These are phyloP conservation scores for Apodemus speciosus DNA, from an alignment of 2,113 vertebrate species.

Conservation along the genomic window DNA sequence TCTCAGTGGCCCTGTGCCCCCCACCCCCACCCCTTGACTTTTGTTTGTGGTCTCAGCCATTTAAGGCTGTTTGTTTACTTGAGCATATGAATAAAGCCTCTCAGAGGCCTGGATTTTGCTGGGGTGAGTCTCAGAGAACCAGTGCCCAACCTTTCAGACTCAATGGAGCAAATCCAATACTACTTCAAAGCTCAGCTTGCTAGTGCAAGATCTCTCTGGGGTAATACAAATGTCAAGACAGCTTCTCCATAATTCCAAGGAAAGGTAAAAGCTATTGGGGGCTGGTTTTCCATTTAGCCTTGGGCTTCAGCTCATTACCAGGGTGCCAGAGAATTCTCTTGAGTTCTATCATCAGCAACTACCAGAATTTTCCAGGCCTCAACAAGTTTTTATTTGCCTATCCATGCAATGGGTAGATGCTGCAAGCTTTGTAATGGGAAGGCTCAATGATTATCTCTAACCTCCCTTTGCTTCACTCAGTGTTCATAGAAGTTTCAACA, in stretches of 20 bases:
- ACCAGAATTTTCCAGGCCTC: background rate
- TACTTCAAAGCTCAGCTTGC: slow-evolving; percentile 41
- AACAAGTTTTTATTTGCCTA: slow-evolving; percentile 24
- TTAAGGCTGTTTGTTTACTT: background rate
- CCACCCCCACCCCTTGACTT: slow-evolving; percentile 48
- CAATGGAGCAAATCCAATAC: slow-evolving; percentile 13
- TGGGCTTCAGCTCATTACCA: slow-evolving; percentile 38
- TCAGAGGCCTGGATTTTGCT: background rate
- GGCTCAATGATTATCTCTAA: background rate
- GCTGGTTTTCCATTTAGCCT: slow-evolving; percentile 59
- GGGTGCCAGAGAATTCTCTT: slow-evolving; percentile 19
- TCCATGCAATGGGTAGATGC: slow-evolving; percentile 21
- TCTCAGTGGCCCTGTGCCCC: background rate
- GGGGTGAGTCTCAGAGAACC: slow-evolving; percentile 37
- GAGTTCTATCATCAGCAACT: slow-evolving; percentile 18
- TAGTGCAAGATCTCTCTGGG: background rate
- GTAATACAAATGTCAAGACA: slow-evolving; percentile 31
- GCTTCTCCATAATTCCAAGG: slow-evolving; percentile 30
- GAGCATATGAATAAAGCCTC: background rate
- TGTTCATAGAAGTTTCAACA: background rate
- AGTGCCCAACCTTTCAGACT: slow-evolving; percentile 7
- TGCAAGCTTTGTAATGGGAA: background rate
- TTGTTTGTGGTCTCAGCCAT: background rate
- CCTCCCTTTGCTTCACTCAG: background rate
- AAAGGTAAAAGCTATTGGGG: slow-evolving; percentile 32